These are phyloP conservation scores for Callocephalon fimbriatum DNA, from an alignment of 2,113 vertebrate species.

Conservation along the genomic window DNA sequence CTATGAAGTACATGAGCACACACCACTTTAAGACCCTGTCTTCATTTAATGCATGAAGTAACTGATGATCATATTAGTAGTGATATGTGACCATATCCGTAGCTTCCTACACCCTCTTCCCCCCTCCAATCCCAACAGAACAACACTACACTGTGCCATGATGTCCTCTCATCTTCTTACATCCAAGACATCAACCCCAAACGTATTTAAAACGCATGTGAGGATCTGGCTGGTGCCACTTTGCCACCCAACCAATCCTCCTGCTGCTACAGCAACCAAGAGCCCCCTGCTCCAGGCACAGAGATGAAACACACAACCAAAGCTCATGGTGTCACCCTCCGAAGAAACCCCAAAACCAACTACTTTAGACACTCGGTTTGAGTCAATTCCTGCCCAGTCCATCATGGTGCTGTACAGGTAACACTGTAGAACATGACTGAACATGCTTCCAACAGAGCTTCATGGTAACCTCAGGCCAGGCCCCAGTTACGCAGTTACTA, in stretches of 20 bases:
- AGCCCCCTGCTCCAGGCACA: not conserved
- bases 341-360: not conserved
- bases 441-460: not conserved
- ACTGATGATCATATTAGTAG: not conserved
- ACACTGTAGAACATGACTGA: not conserved
- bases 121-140: not conserved
- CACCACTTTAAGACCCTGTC: not conserved
- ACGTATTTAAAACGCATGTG: not conserved
- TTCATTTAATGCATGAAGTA: not conserved
- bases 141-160: fast-evolving
- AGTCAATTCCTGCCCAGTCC: not conserved
- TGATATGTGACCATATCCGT: not conserved
- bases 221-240: not conserved
- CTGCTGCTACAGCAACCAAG: fast-evolving
- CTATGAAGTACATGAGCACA: not conserved
- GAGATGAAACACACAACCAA: not conserved
- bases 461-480: not conserved
- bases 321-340: not conserved
- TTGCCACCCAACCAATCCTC: not conserved
- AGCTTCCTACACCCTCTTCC: not conserved
- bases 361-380: not conserved
- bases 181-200: not conserved
- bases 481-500: not conserved
- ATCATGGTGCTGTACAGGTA: not conserved
- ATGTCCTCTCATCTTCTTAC: not conserved